Base-by-base conservation (phyloP, 1,140 invertebrate species). In the Agraylea sexmaculata region DNA sequence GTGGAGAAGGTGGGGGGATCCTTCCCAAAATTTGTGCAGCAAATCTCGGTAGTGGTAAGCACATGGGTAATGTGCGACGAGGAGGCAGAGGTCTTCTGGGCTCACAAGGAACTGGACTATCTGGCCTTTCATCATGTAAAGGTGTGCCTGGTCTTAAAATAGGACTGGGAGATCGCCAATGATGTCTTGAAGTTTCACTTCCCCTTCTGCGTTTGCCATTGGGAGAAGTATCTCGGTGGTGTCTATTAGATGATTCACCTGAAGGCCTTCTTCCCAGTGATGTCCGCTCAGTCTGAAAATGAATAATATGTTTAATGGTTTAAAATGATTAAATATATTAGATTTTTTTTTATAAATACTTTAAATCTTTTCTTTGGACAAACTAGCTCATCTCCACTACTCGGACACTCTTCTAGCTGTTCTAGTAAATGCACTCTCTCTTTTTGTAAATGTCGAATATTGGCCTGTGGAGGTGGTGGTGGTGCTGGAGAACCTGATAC, bases 31-130 rank as follows among this genome's bases (percentile, higher is more conserved):
- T 71, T 56, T 83, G 78, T 35, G 80, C 72, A 8, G 87, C 87
- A 55, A 90, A 91, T 57, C 83, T 78, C 2, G 87, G 87, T 44
- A 91, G 60, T 3, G 86, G 86, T 40, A 91, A 57, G 43, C 79
- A 81, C 48, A 90, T 68, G 3, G 85, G 80, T 38, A 70, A 65
- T 35, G 77, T 69, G 52, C 75, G 75, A 5, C 68, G 55, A 6
- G 43, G 44, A 15, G 34, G 43, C 1, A 71, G 66, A 18, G 69
- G 60, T 12, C 77, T 73, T 19, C 82, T 68, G 6, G 80, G 80
- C 51, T 85, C 83, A 27, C 71, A 71, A 2, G 81, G 82, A 40
- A 72, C 60, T 30, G 78, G 60, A 49, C 80, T 80, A 52, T 87
- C 83, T 1, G 83, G 83, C 23, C 78, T 64, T 52, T 89, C 86